A percentile compares a stretch with the other conserved stretches of the same genome.
Conservation (phyloP, 2,113 vertebrate species). For the Abramis brama region DNA sequence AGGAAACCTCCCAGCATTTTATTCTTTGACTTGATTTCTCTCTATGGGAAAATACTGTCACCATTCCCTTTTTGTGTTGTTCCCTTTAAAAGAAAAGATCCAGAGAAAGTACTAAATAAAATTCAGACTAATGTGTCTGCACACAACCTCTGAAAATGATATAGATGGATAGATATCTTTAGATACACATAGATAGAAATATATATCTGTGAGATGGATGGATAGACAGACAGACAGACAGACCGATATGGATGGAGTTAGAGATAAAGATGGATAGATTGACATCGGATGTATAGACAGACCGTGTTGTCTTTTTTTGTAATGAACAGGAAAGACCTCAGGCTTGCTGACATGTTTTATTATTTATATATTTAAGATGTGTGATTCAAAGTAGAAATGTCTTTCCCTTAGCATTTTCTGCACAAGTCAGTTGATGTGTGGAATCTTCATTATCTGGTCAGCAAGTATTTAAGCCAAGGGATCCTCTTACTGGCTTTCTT, state of each 20-base stretch:
- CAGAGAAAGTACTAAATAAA: constrained; percentile 16
- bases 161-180: neutral
- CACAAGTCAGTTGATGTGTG: neutral
- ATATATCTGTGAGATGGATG: neutral
- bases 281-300: neutral
- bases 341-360: neutral
- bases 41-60: constrained; percentile 28
- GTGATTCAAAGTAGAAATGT: neutral
- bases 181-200: neutral
- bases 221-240: neutral
- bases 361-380: neutral
- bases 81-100: constrained; percentile 31
- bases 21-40: constrained; percentile 40
- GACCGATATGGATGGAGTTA: neutral
- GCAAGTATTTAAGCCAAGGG: neutral
- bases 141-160: neutral
- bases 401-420: neutral
- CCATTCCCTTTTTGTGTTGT: constrained; percentile 38
- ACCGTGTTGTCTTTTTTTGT: neutral
- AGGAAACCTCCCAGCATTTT: constrained; percentile 35
- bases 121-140: neutral
- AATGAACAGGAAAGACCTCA: neutral
- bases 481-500: neutral
- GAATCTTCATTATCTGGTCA: neutral
- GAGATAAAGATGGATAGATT: neutral